These are phyloP conservation scores for Muscicapa striata DNA, from an alignment of 2,797 vertebrate species.

Conservation along the genomic window DNA sequence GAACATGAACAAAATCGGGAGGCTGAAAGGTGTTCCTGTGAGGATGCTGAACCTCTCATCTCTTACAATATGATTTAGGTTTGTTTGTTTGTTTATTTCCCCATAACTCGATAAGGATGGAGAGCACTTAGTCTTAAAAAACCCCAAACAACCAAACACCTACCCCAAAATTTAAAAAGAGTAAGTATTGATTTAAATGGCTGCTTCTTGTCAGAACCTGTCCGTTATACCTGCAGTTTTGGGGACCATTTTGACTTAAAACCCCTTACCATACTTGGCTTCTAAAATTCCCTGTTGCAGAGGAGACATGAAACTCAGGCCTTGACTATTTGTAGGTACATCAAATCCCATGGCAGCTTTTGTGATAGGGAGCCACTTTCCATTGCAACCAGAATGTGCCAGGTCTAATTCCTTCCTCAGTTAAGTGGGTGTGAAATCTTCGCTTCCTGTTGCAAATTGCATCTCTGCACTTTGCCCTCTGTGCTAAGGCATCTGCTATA, in stretches of 20 bases:
- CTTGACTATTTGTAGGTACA: not conserved
- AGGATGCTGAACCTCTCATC: not conserved
- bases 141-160: not conserved
- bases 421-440: not conserved
- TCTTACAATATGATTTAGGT: not conserved
- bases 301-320: not conserved
- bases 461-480: not conserved
- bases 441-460: not conserved
- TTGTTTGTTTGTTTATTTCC: no score
- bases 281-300: not conserved
- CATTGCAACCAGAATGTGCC: not conserved
- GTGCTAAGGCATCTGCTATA: not conserved
- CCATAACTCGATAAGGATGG: not conserved
- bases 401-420: not conserved
- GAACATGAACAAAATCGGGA: not conserved
- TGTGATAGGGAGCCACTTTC: not conserved
- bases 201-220: not conserved
- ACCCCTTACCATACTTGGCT: not conserved
- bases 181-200: not conserved
- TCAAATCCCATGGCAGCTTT: not conserved
- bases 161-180: not conserved
- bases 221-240: not conserved
- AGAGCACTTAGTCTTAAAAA: not conserved
- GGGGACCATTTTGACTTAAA: not conserved
- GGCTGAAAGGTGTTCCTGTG: not conserved